Base-by-base conservation (phyloP, 2,113 vertebrate species). In the Hippocampus guttulatus region DNA sequence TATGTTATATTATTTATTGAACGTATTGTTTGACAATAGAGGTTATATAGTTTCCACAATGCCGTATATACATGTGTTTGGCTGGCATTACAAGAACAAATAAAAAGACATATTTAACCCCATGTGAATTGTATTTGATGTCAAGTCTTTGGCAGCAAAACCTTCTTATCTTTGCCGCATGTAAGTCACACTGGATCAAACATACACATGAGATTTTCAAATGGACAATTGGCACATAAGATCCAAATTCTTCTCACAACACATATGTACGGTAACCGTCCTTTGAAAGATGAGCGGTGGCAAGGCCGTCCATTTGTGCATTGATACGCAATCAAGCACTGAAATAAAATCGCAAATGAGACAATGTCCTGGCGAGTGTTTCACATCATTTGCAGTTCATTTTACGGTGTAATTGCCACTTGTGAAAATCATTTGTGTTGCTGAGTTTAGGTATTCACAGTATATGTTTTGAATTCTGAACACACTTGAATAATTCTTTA, bases 1-100 rank as follows among this genome's bases (percentile, higher is more conserved):
- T 91, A 92, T 81, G 75, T 88, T 33, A 71, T 85, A 87, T 88
- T 30, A 75, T 87, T 89, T 81, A 68, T 83, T 77, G 79, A 83
- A 75, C 66, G 82, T 88, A 90, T 85, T 82, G 63, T 89, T 75
- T 82, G 87, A 89, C 89, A 83, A 87, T 88, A 89, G 80, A 80
- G 81, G 82, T 83, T 89, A 87, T 88, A 89, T 83, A 85, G 67
- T 83, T 81, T 84, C 84, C 88, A 90, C 85, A 87, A 89, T 86
- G 88, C 80, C 88, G 63, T 89, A 87, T 89, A 67, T 87, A 89
- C 85, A 91, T 63, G 60, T 82, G 81, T 86, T 85, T 85, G 80
- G 79, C 78, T 83, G 82, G 72, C 77, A 79, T 82, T 84, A 90
- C 84, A 80, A 74, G 66, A 83, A 83, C 70, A 78, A 66, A 79